These are phyloP conservation scores for Salvelinus namaycush DNA, from an alignment of 2,113 vertebrate genomes.

Conservation along the genomic window DNA sequence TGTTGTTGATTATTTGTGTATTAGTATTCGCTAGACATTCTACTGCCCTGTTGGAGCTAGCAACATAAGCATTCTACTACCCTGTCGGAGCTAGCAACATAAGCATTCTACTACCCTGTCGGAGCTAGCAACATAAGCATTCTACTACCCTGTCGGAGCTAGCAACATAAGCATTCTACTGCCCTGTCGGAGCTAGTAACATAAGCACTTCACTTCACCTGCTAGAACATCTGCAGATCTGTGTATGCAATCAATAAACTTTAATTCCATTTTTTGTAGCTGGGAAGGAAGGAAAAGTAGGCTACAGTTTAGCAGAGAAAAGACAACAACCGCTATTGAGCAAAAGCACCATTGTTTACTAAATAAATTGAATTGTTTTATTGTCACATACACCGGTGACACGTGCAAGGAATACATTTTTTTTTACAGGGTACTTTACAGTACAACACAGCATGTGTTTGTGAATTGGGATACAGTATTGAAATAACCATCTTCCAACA, in stretches of 20 bases:
- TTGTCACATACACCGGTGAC: neutral
- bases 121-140: neutral
- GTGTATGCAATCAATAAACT: too few species aligned
- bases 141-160: too few species aligned
- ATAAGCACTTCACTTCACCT: neutral
- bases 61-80: neutral
- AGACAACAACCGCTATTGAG: neutral
- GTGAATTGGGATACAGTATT: neutral
- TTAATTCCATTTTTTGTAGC: neutral
- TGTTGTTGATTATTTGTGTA: too few species aligned
- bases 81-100: neutral
- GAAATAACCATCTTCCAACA: neutral
- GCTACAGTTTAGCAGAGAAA: neutral
- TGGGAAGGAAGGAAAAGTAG: neutral
- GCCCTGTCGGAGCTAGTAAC: neutral
- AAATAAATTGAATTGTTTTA: neutral
- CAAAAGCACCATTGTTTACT: neutral
- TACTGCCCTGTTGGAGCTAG: too few species aligned
- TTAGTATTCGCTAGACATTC: too few species aligned
- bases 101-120: neutral
- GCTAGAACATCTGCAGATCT: neutral
- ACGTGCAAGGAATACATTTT: too few species aligned
- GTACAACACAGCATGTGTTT: neutral
- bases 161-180: too few species aligned
- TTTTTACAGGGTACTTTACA: neutral